Base-by-base conservation (phyloP, 1,140 invertebrate genomes). In the Eumeta japonica region DNA sequence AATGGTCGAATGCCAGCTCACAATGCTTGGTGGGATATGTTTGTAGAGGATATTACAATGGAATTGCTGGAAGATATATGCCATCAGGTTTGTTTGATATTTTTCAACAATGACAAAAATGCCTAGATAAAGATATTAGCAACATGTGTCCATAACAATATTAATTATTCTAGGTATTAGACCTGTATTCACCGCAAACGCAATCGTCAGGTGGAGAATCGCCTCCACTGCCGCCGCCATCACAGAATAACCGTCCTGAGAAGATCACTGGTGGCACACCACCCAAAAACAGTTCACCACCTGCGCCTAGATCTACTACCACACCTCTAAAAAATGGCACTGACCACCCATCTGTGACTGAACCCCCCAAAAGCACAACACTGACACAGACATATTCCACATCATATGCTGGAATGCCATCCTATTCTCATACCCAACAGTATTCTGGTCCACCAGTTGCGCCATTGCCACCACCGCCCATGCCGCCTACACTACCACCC, bases 11-110 rank as follows among this genome's bases (percentile, higher is more conserved):
- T 79, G 14, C 71, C 84, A 0, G 88, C 89, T 50, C 92, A 96
- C 65, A 81, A 84, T 16, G 82, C 91, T 24, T 98, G 96, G 96
- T 98, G 94, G 94, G 96, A 98, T 55, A 94, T 93, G 84, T 94
- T 96, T 72, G 89, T 97, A 0, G 89, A 94, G 71, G 93, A 95
- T 62, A 86, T 98, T n/a, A 90, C 90, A 0, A 90, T 93, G 82
- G 94, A 97, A 59, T 77, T 97, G 14, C 77, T 98, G 36, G 95
- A 98, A 82, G 93, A 96, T 76, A 96, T 97, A 49, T 98, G 95
- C 58, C 95, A 98, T 77, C 94, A 98, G 79, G 82, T 83, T 30
- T 20, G 31, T 39, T 37, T 37, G 28, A 20, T 30, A 14, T 35
- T 28, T 32, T 34, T 5, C 20, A 24, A 24, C 20, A 24, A n/a